Percentiles rank a stretch among this genome's conserved stretches.
Evolutionary conservation across 2,113 vertebrate genomes (phyloP).

Genomic region (Nibea coibor): DNA sequence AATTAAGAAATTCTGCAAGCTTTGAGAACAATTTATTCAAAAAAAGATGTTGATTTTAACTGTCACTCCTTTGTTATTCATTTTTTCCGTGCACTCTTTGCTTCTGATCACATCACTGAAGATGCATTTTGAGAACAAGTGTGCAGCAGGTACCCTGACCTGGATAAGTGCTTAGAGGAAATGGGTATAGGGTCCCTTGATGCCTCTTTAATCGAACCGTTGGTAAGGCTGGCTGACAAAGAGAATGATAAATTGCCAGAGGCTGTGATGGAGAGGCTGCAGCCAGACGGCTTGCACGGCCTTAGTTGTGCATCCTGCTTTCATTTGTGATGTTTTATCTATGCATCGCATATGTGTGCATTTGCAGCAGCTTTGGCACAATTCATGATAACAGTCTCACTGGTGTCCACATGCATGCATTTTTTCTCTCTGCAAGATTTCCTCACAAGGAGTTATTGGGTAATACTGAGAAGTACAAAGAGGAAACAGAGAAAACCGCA

Average conservation of each 20-base stretch:
- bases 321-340: neutral
- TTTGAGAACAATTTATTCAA: no score
- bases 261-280: no score
- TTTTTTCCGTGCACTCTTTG: neutral
- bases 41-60: no score
- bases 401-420: no score
- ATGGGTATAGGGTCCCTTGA: fast-evolving
- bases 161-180: neutral
- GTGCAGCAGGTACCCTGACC: no score
- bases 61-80: no score
- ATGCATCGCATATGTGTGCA: neutral
- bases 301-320: neutral
- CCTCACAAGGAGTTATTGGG: constrained; percentile 26
- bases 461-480: constrained; percentile 58
- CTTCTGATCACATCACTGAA: neutral
- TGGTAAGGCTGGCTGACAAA: neutral
- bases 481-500: constrained; percentile 49
- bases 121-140: neutral
- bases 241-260: neutral
- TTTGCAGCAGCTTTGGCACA: no score
- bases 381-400: no score
- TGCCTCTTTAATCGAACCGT: no score
- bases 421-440: neutral
- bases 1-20: no score
- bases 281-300: no score